Percentiles rank a stretch among this genome's conserved stretches.
phyloP scores from a whole-genome alignment of 1,140 invertebrate genomes.

The Babylonia areolata region DNA sequence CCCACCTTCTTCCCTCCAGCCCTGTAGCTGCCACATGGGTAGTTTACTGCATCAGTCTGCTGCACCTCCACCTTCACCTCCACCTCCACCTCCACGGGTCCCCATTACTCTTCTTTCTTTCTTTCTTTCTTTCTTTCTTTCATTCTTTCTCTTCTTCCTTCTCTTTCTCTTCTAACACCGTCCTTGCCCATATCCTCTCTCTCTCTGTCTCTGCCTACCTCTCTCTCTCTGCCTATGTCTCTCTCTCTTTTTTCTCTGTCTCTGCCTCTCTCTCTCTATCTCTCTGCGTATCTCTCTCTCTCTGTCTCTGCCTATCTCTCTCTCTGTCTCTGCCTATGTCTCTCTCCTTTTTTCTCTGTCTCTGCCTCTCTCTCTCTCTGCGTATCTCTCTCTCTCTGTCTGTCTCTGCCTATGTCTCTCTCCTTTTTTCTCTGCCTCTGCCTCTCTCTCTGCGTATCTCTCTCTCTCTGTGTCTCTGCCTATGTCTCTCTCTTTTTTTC shows the following conservation, averaged over 20 bases:
- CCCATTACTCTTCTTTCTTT: no score
- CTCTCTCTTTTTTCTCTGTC: not conserved
- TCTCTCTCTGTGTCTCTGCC: not conserved
- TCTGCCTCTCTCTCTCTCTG: slow-evolving; percentile 7
- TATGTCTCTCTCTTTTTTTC: slow-evolving; percentile 14
- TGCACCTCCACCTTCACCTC: not conserved
- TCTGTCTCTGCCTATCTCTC: not conserved
- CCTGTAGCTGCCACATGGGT: no score
- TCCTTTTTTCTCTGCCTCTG: not conserved
- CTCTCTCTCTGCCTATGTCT: not conserved
- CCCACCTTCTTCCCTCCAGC: not conserved
- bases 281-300: not conserved
- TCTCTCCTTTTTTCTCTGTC: slow-evolving; percentile 12
- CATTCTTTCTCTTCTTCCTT: not conserved
- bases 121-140: not conserved
- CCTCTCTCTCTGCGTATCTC: not conserved
- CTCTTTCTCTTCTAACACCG: not conserved
- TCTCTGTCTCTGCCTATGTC: not conserved
- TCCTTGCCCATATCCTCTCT: not conserved
- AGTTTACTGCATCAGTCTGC: not conserved
- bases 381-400: not conserved
- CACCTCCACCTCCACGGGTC: no score
- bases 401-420: not conserved
- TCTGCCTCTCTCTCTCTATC: not conserved
- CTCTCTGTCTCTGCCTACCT: not conserved